phyloP scores from a whole-genome alignment of 2,888 invertebrate species.

The Ochropacha duplaris region DNA sequence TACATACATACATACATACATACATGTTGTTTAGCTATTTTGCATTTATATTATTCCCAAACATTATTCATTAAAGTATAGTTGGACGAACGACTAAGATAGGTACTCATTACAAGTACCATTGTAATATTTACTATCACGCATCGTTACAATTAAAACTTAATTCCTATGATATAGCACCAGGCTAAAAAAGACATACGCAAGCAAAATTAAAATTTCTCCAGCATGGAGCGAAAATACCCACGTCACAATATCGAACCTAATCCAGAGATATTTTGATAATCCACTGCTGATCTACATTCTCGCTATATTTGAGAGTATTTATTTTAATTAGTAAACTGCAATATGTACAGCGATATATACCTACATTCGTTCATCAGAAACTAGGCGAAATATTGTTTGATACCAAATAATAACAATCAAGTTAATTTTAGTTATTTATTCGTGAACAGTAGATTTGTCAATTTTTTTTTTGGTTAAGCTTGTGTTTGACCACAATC shows the following conservation, averaged over 20 bases:
- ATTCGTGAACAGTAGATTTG: too few species aligned
- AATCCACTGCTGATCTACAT: too few species aligned
- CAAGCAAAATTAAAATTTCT: neutral
- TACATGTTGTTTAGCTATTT: neutral
- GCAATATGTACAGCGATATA: too few species aligned
- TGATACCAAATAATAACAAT: too few species aligned
- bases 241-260: slow-evolving; percentile 13
- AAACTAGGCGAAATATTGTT: too few species aligned
- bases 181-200: slow-evolving; percentile 30
- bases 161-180: slow-evolving; percentile 37
- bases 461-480: too few species aligned
- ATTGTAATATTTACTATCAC: slow-evolving; percentile 27
- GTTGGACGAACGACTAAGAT: neutral
- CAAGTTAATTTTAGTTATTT: too few species aligned
- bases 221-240: neutral
- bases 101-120: neutral
- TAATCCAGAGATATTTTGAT: neutral
- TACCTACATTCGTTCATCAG: too few species aligned
- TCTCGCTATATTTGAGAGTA: too few species aligned
- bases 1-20: neutral
- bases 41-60: neutral
- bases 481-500: too few species aligned
- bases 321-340: too few species aligned
- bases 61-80: neutral
- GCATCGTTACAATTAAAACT: slow-evolving; percentile 20